Evolutionary conservation across 2,888 invertebrate genomes (phyloP), one percentile per base, ranked within the genome.

Genomic region (Cantharis nigra): DNA sequence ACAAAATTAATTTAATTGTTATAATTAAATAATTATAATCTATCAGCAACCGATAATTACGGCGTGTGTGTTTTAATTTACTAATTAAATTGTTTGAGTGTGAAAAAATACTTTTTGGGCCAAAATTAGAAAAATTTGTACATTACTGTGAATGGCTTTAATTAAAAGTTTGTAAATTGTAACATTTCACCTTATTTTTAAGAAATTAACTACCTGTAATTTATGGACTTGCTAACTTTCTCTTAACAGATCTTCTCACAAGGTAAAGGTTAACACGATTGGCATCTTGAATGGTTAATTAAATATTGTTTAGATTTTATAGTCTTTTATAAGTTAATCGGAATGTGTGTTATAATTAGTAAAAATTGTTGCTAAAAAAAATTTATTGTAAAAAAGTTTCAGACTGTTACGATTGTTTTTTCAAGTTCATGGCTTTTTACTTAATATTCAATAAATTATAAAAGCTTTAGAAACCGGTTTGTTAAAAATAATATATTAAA

Each of bases 251-350:
- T 65, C 64, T 72, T 72, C 72, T 64, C 72, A 72, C 72, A 72
- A 72, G 72, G 72, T 72, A 72, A 72, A 72, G 72, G 72, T 72
- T 67, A 72, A 72, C 23, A 20, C 72, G 28, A 49, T 30, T 67
- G 30, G 72, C 72, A 72, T 62, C 64, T 64, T 33, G 33, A 33
- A 33, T 33, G 33, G 13, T 33, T 33, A 33, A 33, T 33, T 33
- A 33, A 33, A 33, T 33, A 33, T 33, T 33, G 33, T 33, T 33
- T 13, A 5, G 33, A 13, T 33, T 33, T 33, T 33, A 33, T 33
- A n/a, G 33, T 33, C 33, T 33, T 33, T 33, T 33, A 33, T 33
- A 33, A 13, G 33, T 13, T 33, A 33, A 33, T 13, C 33, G 33
- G 33, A 33, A n/a, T 33, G 33, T n/a, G 4, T 33, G 13, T 33